Conservation (phyloP, 2,888 invertebrate genomes). For the Punctoribates punctum region DNA sequence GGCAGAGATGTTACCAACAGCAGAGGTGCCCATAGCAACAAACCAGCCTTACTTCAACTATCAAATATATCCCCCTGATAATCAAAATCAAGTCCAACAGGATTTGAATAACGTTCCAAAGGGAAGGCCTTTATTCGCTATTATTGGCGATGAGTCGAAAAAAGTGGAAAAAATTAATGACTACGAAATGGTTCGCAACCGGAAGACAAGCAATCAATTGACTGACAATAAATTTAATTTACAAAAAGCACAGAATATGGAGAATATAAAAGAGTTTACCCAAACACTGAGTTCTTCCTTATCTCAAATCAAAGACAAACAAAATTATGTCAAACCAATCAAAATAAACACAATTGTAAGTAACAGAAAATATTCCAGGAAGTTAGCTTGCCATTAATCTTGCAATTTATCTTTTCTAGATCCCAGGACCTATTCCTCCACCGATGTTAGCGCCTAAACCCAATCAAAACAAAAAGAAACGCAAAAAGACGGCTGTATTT, state of each 20-base stretch:
- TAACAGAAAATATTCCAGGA: background rate
- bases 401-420: background rate
- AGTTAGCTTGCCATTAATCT: background rate
- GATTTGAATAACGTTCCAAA: background rate
- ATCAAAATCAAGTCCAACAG: background rate
- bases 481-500: background rate
- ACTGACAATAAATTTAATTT: background rate
- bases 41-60: background rate
- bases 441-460: background rate
- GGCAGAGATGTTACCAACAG: background rate
- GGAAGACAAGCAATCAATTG: background rate
- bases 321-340: background rate
- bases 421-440: background rate
- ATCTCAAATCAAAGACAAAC: background rate
- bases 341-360: background rate
- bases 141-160: background rate
- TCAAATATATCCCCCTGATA: conserved; percentile 10
- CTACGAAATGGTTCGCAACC: background rate
- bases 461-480: background rate
- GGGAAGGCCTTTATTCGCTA: background rate
- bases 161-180: background rate
- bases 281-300: background rate
- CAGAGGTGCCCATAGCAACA: background rate
- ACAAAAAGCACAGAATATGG: background rate
- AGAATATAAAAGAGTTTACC: background rate